Evolutionary conservation across 2,113 vertebrate species (phyloP).

Genomic region (Siniperca chuatsi): DNA sequence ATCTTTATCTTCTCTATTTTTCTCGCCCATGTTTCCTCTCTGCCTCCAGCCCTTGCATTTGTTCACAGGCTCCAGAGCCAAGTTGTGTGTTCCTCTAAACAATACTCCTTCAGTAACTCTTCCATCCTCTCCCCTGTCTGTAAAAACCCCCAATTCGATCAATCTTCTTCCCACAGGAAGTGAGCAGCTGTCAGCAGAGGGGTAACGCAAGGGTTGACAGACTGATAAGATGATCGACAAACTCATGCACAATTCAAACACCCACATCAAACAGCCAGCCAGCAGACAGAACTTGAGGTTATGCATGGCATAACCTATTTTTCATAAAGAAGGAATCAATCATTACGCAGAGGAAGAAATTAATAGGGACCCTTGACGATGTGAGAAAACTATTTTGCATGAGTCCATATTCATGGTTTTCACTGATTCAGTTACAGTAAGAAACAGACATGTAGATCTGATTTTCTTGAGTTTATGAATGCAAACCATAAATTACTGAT

Average conservation of each 20-base stretch:
- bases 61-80: constrained; percentile 52
- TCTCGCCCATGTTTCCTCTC: constrained; percentile 56
- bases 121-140: constrained; percentile 35
- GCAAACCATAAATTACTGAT: neutral
- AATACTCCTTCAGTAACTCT: constrained; percentile 67
- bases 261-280: constrained; percentile 36
- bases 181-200: constrained; percentile 32
- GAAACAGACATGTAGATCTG: neutral
- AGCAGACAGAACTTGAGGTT: constrained; percentile 15
- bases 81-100: constrained; percentile 60
- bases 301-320: constrained; percentile 38
- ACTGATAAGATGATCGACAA: constrained; percentile 41
- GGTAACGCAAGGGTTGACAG: constrained; percentile 2
- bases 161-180: constrained; percentile 55
- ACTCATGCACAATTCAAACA: constrained; percentile 10
- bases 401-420: constrained; percentile 6
- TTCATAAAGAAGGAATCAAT: constrained; percentile 47
- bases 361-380: neutral
- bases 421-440: constrained; percentile 24
- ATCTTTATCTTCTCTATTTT: constrained; percentile 49
- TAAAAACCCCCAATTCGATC: constrained; percentile 44
- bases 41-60: constrained; percentile 45
- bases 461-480: neutral
- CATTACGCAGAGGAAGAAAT: constrained; percentile 27
- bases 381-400: constrained; percentile 23